Evolutionary conservation across 1,140 invertebrate species (phyloP), one percentile per base, ranked within the genome.

Genomic region (Ruditapes philippinarum): DNA sequence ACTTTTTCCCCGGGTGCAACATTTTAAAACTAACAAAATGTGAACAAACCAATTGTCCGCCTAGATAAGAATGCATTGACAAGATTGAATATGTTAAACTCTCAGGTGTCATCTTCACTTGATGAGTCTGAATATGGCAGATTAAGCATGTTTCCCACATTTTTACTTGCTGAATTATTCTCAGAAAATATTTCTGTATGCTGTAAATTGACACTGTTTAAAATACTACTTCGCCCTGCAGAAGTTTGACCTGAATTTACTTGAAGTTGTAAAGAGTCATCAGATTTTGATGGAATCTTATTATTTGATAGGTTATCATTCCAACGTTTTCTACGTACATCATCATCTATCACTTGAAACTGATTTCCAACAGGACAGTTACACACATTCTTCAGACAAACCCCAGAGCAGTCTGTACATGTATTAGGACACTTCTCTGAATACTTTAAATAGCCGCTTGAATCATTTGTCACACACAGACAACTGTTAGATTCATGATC

Each of bases 81-180:
- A n/a, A n/a, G n/a, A n/a, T n/a, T n/a, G n/a, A n/a, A n/a, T n/a
- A n/a, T n/a, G n/a, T n/a, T n/a, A n/a, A n/a, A 45, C 42, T 45
- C 14, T 14, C 42, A 25, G 22, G 22, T 62, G n/a, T 28, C 57
- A 83, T 89, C 88, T 49, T 76, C 68, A 33, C 70, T 49, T 19
- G 88, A 89, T 9, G 88, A 89, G 80, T 83, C 80, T 57, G 80
- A 89, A 60, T 85, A 88, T 12, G 80, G 78, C 28, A 88, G 33
- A 31, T 80, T 83, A 22, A 88, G 54, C 14, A 62, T 54, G 11
- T 49, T 76, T 7, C 28, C 22, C 9, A 12, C 22, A 62, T 17
- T 38, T 38, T 76, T 51, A 78, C 33, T 62, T 33, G 51, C 28
- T 49, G 49, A 22, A 31, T 25, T 49, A 31, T 22, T 7, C 33